phyloP scores from a whole-genome alignment of 2,888 invertebrate genomes.

The Xestia rhomboidea region DNA sequence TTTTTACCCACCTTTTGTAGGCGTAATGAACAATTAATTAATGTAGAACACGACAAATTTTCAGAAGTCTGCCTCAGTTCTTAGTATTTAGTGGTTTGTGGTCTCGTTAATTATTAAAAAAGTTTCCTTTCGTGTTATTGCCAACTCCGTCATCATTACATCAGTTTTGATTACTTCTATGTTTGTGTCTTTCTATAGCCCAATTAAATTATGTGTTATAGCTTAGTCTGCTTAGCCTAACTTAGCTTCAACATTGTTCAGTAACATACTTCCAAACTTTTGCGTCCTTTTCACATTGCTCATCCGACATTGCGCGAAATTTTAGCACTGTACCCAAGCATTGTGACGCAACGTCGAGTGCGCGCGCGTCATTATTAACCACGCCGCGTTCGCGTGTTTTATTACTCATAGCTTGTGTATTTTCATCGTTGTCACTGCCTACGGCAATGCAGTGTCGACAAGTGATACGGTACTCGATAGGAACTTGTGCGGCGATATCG shows the following conservation, averaged over 20 bases:
- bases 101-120: constrained; percentile 10
- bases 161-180: neutral
- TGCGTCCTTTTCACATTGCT: constrained; percentile 3
- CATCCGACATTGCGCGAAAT: constrained; percentile 31
- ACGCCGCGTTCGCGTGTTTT: constrained; percentile 43
- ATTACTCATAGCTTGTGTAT: constrained; percentile 52
- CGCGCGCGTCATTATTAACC: constrained; percentile 48
- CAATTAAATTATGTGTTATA: neutral
- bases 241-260: neutral
- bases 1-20: neutral
- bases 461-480: constrained; percentile 27
- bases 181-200: neutral
- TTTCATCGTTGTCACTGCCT: constrained; percentile 44
- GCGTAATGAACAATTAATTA: neutral
- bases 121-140: neutral
- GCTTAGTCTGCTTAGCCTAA: neutral
- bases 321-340: constrained; percentile 24
- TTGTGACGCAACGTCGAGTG: constrained; percentile 49
- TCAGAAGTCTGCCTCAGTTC: constrained; percentile 16
- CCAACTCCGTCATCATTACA: neutral
- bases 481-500: constrained; percentile 27
- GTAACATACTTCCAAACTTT: neutral
- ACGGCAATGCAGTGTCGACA: constrained; percentile 23
- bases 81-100: constrained; percentile 29
- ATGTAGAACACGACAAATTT: neutral